Evolutionary conservation across 2,797 vertebrate species (phyloP), one percentile per base, ranked within the genome.

Genomic region (Molossus alvarezi): DNA sequence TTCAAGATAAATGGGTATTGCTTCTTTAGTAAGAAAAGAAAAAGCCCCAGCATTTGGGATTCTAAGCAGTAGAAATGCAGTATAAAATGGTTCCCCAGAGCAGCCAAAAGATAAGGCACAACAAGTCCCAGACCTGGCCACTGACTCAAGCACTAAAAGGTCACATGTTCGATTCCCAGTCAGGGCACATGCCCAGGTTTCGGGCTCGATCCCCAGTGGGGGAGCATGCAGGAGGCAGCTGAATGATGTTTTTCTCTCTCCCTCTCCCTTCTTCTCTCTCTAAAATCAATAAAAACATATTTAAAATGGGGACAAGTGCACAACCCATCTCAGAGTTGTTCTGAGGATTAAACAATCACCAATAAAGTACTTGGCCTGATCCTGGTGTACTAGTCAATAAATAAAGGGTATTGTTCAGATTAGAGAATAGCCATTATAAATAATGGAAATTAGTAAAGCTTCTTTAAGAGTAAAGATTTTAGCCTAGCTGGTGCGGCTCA

Each of bases 361-460:
- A 55, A 18, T 57, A 9, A 33, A 75, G 27, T 62, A 18, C 29
- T 55, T 18, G 53, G 62, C 20, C 55, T 9, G 57, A 53, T n/a
- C n/a, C 64, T 82, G 27, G 37, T 33, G 3, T 51, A 65, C 27
- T 9, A 51, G 2, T 73, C 48, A 71, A 69, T 0, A 57, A n/a
- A n/a, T 6, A 6, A 72, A 33, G 25, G 37, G 12, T 29, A 33
- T 27, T 83, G n/a, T 29, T 77, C 65, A 84, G 33, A 64, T 75
- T n/a, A 89, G 29, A 81, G 62, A 23, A 71, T 75, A 80, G 15
- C 11, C 58, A 57, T 60, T 65, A 45, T 33, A 67, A 53, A 29
- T 33, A 93, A 60, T 83, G 73, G 77, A 79, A 87, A 72, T 17
- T 18, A 79, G 58, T 41, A 45, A 67, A 83, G n/a, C n/a, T 77